Percentiles rank a stretch among this genome's conserved stretches.
Evolutionary conservation across 2,113 vertebrate species (phyloP).

Genomic region (Phrynosoma blainvillii): DNA sequence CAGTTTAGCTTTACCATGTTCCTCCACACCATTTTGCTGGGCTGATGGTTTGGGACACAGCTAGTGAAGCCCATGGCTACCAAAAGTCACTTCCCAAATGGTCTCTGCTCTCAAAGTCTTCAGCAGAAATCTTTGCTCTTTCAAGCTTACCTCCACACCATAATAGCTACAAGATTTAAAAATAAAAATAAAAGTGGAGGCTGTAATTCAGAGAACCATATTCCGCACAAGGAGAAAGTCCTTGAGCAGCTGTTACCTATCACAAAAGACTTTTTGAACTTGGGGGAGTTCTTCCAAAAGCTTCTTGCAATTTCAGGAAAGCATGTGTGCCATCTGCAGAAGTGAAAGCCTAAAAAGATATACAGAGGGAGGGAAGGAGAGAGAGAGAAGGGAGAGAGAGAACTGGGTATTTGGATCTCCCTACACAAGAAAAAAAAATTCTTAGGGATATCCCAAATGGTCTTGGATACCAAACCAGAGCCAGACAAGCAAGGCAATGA

Average conservation of each 20-base stretch:
- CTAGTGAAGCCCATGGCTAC: background rate
- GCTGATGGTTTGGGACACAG: background rate
- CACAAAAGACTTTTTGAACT: background rate
- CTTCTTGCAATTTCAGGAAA: background rate
- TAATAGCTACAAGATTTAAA: background rate
- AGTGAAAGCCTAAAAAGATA: background rate
- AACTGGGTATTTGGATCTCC: background rate
- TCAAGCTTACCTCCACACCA: too few species aligned
- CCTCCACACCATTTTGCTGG: background rate
- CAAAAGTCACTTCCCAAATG: background rate
- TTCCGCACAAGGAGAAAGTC: background rate
- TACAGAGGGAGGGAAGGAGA: too few species aligned
- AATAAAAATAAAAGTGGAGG: background rate
- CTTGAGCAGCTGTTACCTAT: background rate
- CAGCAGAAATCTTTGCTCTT: background rate
- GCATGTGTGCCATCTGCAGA: background rate
- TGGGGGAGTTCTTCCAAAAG: background rate
- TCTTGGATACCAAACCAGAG: background rate
- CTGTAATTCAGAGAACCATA: background rate
- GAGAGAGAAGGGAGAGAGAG: background rate
- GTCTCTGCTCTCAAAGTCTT: background rate
- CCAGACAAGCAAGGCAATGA: background rate
- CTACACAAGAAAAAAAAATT: background rate
- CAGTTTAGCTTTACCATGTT: background rate
- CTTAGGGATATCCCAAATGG: too few species aligned